Conservation (phyloP, 2,888 invertebrate species). For the Drosophila quinaria region DNA sequence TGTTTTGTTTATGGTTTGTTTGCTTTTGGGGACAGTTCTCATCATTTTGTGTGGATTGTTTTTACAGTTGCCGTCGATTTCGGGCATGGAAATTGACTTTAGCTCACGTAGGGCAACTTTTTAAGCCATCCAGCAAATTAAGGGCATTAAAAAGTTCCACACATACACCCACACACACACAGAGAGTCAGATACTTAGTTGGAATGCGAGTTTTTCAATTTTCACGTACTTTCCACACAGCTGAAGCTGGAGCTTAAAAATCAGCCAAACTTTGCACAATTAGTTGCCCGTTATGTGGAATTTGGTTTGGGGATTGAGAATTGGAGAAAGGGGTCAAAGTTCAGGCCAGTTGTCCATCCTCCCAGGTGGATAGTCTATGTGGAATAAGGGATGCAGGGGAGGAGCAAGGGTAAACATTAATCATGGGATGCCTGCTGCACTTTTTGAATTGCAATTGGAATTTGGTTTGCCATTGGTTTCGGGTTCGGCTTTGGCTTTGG, state of each 20-base stretch:
- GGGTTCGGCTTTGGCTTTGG: constrained; percentile 13
- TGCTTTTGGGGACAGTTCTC: constrained; percentile 71
- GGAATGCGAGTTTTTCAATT: constrained; percentile 72
- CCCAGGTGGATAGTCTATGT: constrained; percentile 17
- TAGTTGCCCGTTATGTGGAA: constrained; percentile 59
- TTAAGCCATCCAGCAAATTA: constrained; percentile 78
- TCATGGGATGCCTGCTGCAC: constrained; percentile 62
- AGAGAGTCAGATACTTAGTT: constrained; percentile 37
- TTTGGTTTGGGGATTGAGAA: constrained; percentile 10
- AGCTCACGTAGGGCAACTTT: constrained; percentile 73
- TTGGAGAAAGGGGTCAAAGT: constrained; percentile 30
- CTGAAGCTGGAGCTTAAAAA: constrained; percentile 62
- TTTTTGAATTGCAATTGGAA: constrained; percentile 65
- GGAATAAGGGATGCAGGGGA: neutral
- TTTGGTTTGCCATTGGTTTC: constrained; percentile 32
- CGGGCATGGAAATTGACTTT: constrained; percentile 61
- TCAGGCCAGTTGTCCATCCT: constrained; percentile 15
- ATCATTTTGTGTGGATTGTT: constrained; percentile 49
- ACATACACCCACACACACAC: constrained; percentile 16
- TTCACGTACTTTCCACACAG: constrained; percentile 62
- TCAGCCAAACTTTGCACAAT: constrained; percentile 68
- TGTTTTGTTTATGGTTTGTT: constrained; percentile 46
- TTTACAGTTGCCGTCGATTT: constrained; percentile 61
- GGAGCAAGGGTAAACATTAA: constrained; percentile 47
- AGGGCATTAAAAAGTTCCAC: constrained; percentile 78